Evolutionary conservation across 2,113 vertebrate genomes (phyloP).

Genomic region (Anas platyrhynchos): DNA sequence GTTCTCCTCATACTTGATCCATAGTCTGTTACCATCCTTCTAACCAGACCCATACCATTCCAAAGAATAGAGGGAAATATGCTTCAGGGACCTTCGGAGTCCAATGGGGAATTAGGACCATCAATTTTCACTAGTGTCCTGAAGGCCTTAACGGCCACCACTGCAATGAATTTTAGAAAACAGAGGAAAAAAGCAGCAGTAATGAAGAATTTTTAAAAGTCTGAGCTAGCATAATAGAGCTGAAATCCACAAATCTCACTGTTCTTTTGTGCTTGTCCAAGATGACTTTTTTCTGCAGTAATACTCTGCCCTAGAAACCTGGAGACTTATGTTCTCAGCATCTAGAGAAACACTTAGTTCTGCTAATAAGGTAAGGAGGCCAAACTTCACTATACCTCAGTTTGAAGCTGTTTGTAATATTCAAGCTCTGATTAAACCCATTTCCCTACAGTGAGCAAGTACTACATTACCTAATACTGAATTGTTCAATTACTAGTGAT

Average conservation of each 20-base stretch:
- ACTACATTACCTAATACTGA: background rate
- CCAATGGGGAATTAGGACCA: background rate
- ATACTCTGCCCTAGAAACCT: slow-evolving; percentile 2
- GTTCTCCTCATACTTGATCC: background rate
- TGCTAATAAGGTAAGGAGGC: background rate
- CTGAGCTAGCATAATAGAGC: background rate
- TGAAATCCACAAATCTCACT: background rate
- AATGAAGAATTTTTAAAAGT: background rate
- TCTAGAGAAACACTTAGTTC: background rate
- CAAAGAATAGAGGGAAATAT: background rate
- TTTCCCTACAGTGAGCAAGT: background rate
- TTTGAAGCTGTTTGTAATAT: background rate
- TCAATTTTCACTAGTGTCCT: background rate
- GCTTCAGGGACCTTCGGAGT: background rate
- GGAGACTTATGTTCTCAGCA: background rate
- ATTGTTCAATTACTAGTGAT: background rate
- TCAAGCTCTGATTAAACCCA: background rate
- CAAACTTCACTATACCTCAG: background rate
- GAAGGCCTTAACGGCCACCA: background rate
- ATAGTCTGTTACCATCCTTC: background rate
- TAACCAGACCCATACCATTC: background rate
- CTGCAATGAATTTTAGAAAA: background rate
- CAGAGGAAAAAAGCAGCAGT: background rate
- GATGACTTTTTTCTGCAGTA: background rate
- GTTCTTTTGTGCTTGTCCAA: background rate